phyloP scores from a whole-genome alignment of 2,888 invertebrate species.

The Oxystoma pomonae region DNA sequence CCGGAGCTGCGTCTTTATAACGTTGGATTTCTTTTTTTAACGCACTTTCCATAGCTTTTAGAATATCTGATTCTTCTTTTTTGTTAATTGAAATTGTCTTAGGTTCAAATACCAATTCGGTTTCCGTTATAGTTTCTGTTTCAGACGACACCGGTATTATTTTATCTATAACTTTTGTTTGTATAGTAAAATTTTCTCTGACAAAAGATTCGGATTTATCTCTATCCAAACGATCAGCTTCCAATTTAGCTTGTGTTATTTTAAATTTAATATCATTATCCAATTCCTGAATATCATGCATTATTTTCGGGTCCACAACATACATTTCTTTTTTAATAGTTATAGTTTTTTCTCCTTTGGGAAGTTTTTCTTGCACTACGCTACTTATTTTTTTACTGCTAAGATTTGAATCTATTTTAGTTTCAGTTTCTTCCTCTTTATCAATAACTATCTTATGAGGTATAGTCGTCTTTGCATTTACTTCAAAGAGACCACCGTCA shows the following conservation, averaged over 20 bases:
- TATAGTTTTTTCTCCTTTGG: conserved; percentile 24
- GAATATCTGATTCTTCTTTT: not conserved
- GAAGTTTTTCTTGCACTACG: conserved; percentile 23
- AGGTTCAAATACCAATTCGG: conserved; percentile 19
- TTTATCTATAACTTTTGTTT: conserved; percentile 22
- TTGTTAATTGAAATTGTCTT: conserved; percentile 9
- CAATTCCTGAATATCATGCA: conserved; percentile 20
- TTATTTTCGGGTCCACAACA: conserved; percentile 19
- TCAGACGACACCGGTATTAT: conserved; percentile 15
- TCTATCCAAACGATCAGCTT: conserved; percentile 17
- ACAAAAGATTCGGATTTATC: conserved; percentile 21
- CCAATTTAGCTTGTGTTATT: conserved; percentile 18
- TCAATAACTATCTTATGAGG: conserved; percentile 17
- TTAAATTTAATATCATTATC: conserved; percentile 23
- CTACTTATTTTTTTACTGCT: conserved; percentile 21
- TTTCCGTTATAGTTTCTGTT: conserved; percentile 18
- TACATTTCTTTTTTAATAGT: conserved; percentile 27
- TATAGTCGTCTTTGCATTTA: conserved; percentile 36
- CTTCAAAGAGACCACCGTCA: conserved; percentile 34
- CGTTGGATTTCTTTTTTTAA: conserved; percentile 16
- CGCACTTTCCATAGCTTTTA: conserved; percentile 10
- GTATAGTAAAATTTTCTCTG: conserved; percentile 20
- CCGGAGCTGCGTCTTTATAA: conserved; percentile 2
- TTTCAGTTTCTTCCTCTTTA: conserved; percentile 16
- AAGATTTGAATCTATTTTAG: conserved; percentile 17